Evolutionary conservation across 2,797 vertebrate species (phyloP), one percentile per base, ranked within the genome.

Genomic region (Manis crassicaudata): DNA sequence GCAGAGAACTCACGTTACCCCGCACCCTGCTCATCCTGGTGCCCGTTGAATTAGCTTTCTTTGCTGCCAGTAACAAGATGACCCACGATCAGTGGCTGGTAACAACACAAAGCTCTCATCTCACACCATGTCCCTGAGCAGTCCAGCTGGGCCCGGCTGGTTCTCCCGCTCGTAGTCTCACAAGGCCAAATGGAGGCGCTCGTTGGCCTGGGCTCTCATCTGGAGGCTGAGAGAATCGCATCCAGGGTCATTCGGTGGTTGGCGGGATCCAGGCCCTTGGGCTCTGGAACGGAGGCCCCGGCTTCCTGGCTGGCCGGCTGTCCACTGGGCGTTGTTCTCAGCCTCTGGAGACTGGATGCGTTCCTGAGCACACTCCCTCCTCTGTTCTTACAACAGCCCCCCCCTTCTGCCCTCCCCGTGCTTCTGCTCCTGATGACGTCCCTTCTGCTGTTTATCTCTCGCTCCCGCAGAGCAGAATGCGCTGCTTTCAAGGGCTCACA

Each of bases 371-470:
- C 3, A 0, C 1, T 1, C 2, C 11, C 21, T 14, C 12, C 62
- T 50, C 23, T 13, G 1, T 17, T 32, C 25, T 52, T 29, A 25
- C 10, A 18, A 6, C 9, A 32, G 18, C 32, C 40, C 25, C 10
- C 16, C 8, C 32, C 23, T 0, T 2, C 9, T 32, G 35, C 12
- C 14, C 9, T 18, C 20, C 13, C 7, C 2, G 5, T 1, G 0
- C 13, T 23, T 67, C 29, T 20, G 2, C 35, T 35, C 21, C 21
- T 12, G 18, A 2, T 0, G 56, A 27, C 2, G 1, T 29, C 11
- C n/a, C 11, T 79, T 56, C n/a, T 32, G 5, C 2, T 29, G 23
- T 4, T 3, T 29, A 40, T 40, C 9, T 37, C 60, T 12, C 23
- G 17, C 67, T 43, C 17, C 79, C 4, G 29, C 27, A 3, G 27